Base-by-base conservation (phyloP, 2,888 invertebrate species). In the Epiperipatus broadwayi region DNA sequence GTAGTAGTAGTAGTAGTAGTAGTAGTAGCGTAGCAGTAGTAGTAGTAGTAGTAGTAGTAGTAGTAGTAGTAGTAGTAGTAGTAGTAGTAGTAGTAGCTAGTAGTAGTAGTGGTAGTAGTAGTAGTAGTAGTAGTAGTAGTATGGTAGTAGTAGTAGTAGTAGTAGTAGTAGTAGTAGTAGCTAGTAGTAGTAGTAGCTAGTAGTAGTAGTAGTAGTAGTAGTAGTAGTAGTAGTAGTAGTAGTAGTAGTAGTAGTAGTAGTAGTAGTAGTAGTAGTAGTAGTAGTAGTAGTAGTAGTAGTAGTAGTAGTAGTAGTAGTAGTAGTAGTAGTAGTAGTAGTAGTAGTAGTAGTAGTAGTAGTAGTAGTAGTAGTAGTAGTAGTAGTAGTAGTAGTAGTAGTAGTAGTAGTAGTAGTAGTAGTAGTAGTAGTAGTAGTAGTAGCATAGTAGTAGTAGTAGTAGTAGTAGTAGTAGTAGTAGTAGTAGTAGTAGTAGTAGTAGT, bases 401-500 rank as follows among this genome's bases (percentile, higher is more conserved):
- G 7, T 5, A 19, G 20, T 8, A 12, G 8, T 12, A 12, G 8
- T 12, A 19, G 15, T 12, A 12, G 34, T 8, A 19, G 34, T 18
- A 18, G 15, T 10, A 10, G 20, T 10, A n/a, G n/a, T n/a, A n/a
- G n/a, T n/a, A n/a, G n/a, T n/a, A n/a, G n/a, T n/a, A n/a, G n/a
- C n/a, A n/a, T n/a, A n/a, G n/a, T n/a, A n/a, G n/a, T n/a, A n/a
- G n/a, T n/a, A n/a, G n/a, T n/a, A n/a, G n/a, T n/a, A 34, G 38
- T 40, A 40, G 37, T 39, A 40, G 41, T 39, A 40, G 40, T 40
- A 40, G 40, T 40, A 40, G 40, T 40, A 39, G 40, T 40, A 40
- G 40, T 40, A 40, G 38, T 39, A 40, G 40, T 40, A 40, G 36
- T 25, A 40, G 38, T 40, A 40, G 39, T 40, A 27, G 27, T 22